Evolutionary conservation across 2,888 invertebrate genomes (phyloP), one percentile per base, ranked within the genome.

Genomic region (Apoderus coryli): DNA sequence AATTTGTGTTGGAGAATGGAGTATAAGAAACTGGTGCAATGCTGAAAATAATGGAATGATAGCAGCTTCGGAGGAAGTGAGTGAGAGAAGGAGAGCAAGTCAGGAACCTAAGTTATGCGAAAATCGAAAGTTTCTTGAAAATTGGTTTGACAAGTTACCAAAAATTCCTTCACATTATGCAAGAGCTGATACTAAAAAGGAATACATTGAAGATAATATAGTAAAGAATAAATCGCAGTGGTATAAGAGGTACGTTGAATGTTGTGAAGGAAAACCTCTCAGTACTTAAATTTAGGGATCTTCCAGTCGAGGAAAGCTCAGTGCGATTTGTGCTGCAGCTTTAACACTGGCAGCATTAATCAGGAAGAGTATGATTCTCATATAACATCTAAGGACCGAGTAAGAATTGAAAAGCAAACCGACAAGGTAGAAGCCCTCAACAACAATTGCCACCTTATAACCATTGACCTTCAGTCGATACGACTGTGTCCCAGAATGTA

Each of bases 161-260:
- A 29, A 29, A 29, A 29, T 29, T 29, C 29, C 29, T 29, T 29
- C 29, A 25, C 29, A 29, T 29, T 29, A 29, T 29, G 24, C 22
- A 4, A 29, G 24, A 25, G 29, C 29, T 5, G 29, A 29, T 29
- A 26, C 29, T 4, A 29, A 29, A 29, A 29, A 29, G 4, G 9
- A 29, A 26, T 29, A 29, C 22, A 29, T 29, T 4, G 29, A 29
- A 22, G 29, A 29, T 29, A 29, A 29, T 29, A 26, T 25, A 25
- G 29, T 29, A 4, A 29, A 22, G 22, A 29, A 29, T 22, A 29
- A 29, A 15, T 22, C 19, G 24, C 22, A 29, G 12, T 22, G 16
- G 22, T 29, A 29, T 29, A 29, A 29, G 11, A 29, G 29, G 29
- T 29, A 26, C 12, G 29, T 29, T 19, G 19, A 4, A 26, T 31